Conservation (phyloP, 2,113 vertebrate species). For the Epinephelus cyanopodus region DNA sequence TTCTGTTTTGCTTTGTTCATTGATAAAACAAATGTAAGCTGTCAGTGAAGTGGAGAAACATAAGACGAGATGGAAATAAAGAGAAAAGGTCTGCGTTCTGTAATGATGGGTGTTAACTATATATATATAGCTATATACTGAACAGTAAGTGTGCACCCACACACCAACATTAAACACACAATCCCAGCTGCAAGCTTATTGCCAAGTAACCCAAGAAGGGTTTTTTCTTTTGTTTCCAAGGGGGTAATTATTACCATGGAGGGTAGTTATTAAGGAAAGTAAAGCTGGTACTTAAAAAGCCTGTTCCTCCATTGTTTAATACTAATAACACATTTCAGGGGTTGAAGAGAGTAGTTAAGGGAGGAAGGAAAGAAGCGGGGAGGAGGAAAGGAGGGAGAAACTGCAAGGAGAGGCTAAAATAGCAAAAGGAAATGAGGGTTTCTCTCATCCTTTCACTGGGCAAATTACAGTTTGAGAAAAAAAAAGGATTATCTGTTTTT, state of each 20-base stretch:
- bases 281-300: slow-evolving; percentile 76
- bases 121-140: slow-evolving; percentile 9
- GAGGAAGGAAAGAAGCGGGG: slow-evolving; percentile 66
- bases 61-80: neutral
- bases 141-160: slow-evolving; percentile 33
- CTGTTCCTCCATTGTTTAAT: slow-evolving; percentile 74
- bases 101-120: slow-evolving; percentile 13
- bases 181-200: slow-evolving; percentile 69
- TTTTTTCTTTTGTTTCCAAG: slow-evolving; percentile 62
- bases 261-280: slow-evolving; percentile 77
- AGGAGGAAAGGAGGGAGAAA: slow-evolving; percentile 52
- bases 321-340: slow-evolving; percentile 78
- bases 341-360: slow-evolving; percentile 66
- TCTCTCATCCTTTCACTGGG: slow-evolving; percentile 25
- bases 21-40: neutral
- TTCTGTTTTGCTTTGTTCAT: slow-evolving; percentile 6
- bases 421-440: slow-evolving; percentile 52
- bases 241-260: slow-evolving; percentile 71
- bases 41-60: slow-evolving; percentile 12
- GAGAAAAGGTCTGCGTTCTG: slow-evolving; percentile 22
- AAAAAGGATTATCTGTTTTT: slow-evolving; percentile 21
- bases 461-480: slow-evolving; percentile 32
- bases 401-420: slow-evolving; percentile 52
- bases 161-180: slow-evolving; percentile 32
- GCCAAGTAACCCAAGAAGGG: slow-evolving; percentile 62